Base-by-base conservation (phyloP, 2,888 invertebrate genomes). In the Chesias legatella region DNA sequence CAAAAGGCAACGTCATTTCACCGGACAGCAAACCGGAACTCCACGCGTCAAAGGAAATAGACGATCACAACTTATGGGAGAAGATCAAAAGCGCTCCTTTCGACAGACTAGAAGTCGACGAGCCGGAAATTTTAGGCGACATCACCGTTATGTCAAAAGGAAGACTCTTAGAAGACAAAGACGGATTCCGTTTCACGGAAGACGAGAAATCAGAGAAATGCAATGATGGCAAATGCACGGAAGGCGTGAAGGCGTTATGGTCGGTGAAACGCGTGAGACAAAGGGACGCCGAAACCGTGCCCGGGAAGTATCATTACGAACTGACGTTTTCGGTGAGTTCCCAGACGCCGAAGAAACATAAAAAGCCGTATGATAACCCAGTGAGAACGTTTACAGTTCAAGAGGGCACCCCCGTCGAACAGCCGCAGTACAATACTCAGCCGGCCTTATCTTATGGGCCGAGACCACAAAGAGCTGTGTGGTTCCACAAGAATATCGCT, bases 191-290 rank as follows among this genome's bases (percentile, higher is more conserved):
- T 25, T 93, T 93, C 58, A 72, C 90, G 0, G 91, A 91, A 61
- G 84, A 84, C 43, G 73, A 83, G 24, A 60, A 56, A 29, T 59
- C 68, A 43, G 69, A 72, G 26, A 79, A 75, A 41, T 85, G 85
- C 53, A 55, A 48, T 10, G 66, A 86, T 26, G 85, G 88, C 17
- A 83, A 83, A 49, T 90, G 90, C 46, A 81, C 76, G 52, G 83
- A 89, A 46, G 81, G 80, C 22, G 82, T 91, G 3, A 82, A 90
- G 59, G 93, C 93, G 0, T 68, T 91, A 39, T 94, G 94, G 94
- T 90, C 91, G 0, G 92, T 93, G 2, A 92, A 92, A 71, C 88
- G 93, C 34, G 90, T 92, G 34, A 78, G 93, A 26, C 93, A 94
- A 67, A 85, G 91, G 39, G 91, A 91, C 55, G 67, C 72, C 0